These are phyloP conservation scores for Cebidichthys violaceus DNA, from an alignment of 2,113 vertebrate genomes.

Conservation along the genomic window DNA sequence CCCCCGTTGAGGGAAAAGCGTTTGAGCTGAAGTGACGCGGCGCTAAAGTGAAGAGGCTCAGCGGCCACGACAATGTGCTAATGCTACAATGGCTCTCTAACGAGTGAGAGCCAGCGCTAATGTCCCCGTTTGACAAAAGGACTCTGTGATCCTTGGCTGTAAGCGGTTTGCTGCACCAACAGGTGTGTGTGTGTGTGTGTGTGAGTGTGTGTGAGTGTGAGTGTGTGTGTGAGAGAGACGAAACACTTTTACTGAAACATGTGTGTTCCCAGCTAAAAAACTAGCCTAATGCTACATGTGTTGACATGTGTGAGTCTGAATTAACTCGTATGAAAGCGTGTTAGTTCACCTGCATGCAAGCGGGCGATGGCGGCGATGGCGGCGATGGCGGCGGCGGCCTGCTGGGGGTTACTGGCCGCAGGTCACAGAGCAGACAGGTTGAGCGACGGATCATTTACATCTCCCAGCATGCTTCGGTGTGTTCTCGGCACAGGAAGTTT, in stretches of 20 bases:
- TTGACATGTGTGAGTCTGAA: background rate
- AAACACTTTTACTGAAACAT: background rate
- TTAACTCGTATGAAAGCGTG: background rate
- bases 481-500: constrained; percentile 26
- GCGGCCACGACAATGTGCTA: constrained; percentile 74
- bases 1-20: constrained; percentile 7
- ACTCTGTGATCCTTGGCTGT: constrained; percentile 64
- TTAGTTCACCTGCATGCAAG: background rate
- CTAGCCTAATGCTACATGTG: no score
- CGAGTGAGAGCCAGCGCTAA: constrained; percentile 72
- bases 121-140: constrained; percentile 78
- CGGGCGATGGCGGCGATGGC: constrained; percentile 6
- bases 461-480: constrained; percentile 51
- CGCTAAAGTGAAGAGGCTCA: constrained; percentile 66
- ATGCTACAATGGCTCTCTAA: constrained; percentile 79
- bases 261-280: background rate
- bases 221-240: background rate
- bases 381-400: background rate
- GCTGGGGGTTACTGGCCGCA: constrained; percentile 42
- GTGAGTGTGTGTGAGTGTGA: constrained; percentile 38
- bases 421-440: constrained; percentile 50
- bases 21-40: constrained; percentile 43
- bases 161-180: constrained; percentile 57
- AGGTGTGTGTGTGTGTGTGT: constrained; percentile 62
- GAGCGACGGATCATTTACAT: constrained; percentile 48